Percentiles rank a stretch among this genome's conserved stretches.
phyloP scores from a whole-genome alignment of 37 sponge, comb jelly and placozoan species.

The Amphimedon queenslandica region DNA sequence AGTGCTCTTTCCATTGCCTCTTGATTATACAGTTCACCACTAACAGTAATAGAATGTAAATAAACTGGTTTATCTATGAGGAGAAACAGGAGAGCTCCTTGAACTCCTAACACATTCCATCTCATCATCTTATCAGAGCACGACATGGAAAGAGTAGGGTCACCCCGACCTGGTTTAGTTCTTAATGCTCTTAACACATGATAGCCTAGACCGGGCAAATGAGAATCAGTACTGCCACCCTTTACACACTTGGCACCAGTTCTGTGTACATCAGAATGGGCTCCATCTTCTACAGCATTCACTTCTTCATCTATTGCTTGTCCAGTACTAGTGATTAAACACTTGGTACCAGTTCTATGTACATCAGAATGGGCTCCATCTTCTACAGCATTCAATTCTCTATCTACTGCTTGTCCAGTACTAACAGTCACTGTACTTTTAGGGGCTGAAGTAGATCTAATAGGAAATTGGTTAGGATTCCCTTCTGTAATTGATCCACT shows the following conservation, averaged over 20 bases:
- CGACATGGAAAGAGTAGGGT: slow-evolving; percentile 78
- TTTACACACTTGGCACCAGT: slow-evolving; percentile 82
- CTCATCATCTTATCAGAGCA: slow-evolving; percentile 86
- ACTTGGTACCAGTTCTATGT: slow-evolving; percentile 82
- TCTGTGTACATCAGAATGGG: slow-evolving; percentile 71
- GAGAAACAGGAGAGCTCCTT: slow-evolving; percentile 76
- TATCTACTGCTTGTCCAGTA: too few relatives aligned
- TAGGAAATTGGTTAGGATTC: too few relatives aligned
- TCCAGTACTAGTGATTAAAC: too few relatives aligned
- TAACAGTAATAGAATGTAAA: slow-evolving; percentile 38
- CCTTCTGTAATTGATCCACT: not conserved
- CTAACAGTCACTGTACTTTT: too few relatives aligned
- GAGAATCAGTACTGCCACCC: slow-evolving; percentile 57
- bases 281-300: too few relatives aligned
- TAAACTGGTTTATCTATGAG: slow-evolving; percentile 55
- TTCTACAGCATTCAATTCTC: too few relatives aligned
- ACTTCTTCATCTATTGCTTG: too few relatives aligned
- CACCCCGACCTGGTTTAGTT: slow-evolving; percentile 83
- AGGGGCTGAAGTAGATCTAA: too few relatives aligned
- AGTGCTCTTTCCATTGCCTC: slow-evolving; percentile 43
- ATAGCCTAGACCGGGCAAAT: slow-evolving; percentile 42
- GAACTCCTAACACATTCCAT: slow-evolving; percentile 80
- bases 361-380: too few relatives aligned
- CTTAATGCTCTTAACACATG: slow-evolving; percentile 60
- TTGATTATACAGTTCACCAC: slow-evolving; percentile 14